Percentiles rank a stretch among this genome's conserved stretches.
Conservation (phyloP, 2,797 vertebrate genomes). For the Siniperca undulata region DNA sequence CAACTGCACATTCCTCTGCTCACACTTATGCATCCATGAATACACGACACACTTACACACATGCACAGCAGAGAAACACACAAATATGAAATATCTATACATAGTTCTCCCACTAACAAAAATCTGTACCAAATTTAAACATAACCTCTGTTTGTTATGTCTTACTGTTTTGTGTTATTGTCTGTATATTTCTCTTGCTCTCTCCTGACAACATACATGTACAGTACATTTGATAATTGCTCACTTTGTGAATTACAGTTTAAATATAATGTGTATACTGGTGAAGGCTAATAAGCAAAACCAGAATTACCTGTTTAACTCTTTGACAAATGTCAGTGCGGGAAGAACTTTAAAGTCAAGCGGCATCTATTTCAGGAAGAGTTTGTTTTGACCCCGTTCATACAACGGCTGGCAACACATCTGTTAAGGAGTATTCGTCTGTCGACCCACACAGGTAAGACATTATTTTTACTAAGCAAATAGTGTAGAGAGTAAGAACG, state of each 20-base stretch:
- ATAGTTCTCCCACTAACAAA: too few relatives aligned
- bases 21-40: too few relatives aligned
- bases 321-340: neutral
- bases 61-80: too few relatives aligned
- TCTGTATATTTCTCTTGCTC: too few relatives aligned
- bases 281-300: neutral
- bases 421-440: neutral
- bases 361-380: accelerated
- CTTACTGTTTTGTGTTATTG: too few relatives aligned
- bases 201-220: neutral
- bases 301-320: conserved; percentile 24
- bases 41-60: too few relatives aligned
- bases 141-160: too few relatives aligned
- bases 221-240: neutral
- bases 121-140: too few relatives aligned
- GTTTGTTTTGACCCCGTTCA: neutral
- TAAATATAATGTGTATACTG: accelerated
- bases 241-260: neutral
- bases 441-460: conserved; percentile 29
- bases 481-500: neutral
- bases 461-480: neutral
- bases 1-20: too few relatives aligned
- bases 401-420: neutral
- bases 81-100: too few relatives aligned
- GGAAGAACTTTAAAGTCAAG: neutral